Percentiles rank a stretch among this genome's conserved stretches.
Conservation (phyloP, 2,888 invertebrate genomes). For the Achlya flavicornis region DNA sequence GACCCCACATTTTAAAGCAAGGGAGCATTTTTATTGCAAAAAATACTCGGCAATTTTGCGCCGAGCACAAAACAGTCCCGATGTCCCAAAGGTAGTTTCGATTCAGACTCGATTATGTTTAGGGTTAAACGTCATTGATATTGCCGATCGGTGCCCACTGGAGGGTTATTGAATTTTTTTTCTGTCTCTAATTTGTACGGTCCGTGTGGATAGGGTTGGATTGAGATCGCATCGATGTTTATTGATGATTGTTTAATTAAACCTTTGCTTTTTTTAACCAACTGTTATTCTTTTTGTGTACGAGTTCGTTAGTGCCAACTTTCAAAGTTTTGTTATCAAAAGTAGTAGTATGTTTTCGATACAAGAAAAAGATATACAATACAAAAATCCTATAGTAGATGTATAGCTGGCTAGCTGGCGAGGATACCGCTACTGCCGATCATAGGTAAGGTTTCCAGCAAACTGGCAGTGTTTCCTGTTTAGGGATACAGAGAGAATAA, state of each 20-base stretch:
- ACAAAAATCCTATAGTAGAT: too few relatives aligned
- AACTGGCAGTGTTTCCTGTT: too few relatives aligned
- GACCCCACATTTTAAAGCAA: conserved; percentile 68
- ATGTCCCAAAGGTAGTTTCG: conserved; percentile 82
- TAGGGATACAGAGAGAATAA: too few relatives aligned
- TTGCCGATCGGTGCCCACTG: conserved; percentile 73
- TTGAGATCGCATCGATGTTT: conserved; percentile 47
- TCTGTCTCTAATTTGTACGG: conserved; percentile 76
- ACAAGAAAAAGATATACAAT: too few relatives aligned
- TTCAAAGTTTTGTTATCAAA: neutral
- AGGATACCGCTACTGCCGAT: too few relatives aligned
- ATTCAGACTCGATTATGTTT: conserved; percentile 81
- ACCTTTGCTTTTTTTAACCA: conserved; percentile 28
- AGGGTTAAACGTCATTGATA: conserved; percentile 84
- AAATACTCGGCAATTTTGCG: conserved; percentile 79
- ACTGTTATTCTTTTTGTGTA: neutral
- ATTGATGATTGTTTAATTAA: conserved; percentile 64
- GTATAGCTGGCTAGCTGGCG: too few relatives aligned
- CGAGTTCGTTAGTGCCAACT: neutral
- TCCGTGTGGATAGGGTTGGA: conserved; percentile 65
- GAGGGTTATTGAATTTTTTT: conserved; percentile 78
- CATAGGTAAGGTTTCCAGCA: too few relatives aligned
- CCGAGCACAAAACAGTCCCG: conserved; percentile 64
- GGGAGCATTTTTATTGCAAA: conserved; percentile 73
- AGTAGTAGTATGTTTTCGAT: too few relatives aligned